phyloP scores from a whole-genome alignment of 2,113 vertebrate species.

The Willisornis vidua region DNA sequence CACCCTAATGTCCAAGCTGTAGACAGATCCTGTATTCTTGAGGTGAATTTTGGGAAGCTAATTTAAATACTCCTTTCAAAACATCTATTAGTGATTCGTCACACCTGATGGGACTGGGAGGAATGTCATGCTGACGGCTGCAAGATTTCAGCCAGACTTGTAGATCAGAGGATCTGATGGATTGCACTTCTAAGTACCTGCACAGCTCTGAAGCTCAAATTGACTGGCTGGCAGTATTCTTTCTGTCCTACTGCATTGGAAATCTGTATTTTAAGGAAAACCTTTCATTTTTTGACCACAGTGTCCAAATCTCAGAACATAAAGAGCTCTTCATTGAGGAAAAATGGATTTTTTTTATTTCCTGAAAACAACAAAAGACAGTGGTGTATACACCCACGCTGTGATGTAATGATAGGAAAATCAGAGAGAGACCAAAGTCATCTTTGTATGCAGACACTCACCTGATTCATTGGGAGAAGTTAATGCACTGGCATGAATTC shows the following conservation, averaged over 20 bases:
- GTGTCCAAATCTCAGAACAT: neutral
- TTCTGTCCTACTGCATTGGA: conserved; percentile 6
- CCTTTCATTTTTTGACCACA: neutral
- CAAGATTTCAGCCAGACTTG: conserved; percentile 57
- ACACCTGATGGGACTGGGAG: conserved; percentile 25
- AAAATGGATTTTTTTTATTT: neutral
- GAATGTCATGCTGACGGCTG: conserved; percentile 49
- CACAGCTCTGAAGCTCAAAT: conserved; percentile 37
- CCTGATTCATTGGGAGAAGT: neutral
- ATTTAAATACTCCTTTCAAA: conserved; percentile 47
- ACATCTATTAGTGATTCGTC: conserved; percentile 12
- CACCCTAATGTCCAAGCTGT: neutral
- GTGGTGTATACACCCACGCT: neutral
- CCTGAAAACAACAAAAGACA: neutral
- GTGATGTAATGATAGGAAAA: neutral
- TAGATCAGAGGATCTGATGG: conserved; percentile 46
- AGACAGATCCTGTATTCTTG: neutral
- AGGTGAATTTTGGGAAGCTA: conserved; percentile 20
- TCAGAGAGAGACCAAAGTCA: neutral
- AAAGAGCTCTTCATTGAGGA: neutral
- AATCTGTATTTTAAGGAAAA: conserved; percentile 31
- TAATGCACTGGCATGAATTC: neutral
- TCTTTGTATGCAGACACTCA: neutral
- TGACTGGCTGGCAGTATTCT: conserved; percentile 1
- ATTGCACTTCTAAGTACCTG: conserved; percentile 46